These are phyloP conservation scores for Bergia sp. DNA, from an alignment of 92 coral and sea anemone genomes.

Conservation along the genomic window DNA sequence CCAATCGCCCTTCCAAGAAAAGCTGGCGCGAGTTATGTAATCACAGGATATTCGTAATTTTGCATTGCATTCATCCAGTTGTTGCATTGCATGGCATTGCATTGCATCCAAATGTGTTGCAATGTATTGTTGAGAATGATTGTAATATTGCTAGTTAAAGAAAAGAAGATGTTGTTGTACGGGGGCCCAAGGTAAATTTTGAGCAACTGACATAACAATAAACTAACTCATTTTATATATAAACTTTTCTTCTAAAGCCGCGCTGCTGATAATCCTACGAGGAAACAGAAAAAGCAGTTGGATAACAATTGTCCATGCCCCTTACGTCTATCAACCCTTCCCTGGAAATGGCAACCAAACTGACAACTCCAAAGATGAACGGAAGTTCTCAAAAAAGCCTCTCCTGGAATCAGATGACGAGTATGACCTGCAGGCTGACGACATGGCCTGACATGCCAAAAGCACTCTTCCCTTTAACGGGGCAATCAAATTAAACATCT, in stretches of 20 bases:
- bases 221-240: neutral
- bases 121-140: no score
- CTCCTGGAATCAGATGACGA: constrained; percentile 34
- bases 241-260: neutral
- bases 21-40: no score
- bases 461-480: neutral
- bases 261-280: constrained; percentile 7
- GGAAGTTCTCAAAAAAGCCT: constrained; percentile 15
- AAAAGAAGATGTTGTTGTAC: no score
- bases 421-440: constrained; percentile 13
- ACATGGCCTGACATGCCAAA: neutral
- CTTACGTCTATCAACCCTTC: constrained; percentile 24
- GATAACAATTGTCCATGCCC: constrained; percentile 29
- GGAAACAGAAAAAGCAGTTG: constrained; percentile 23
- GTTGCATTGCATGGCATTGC: no score
- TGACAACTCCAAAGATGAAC: constrained; percentile 7
- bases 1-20: no score
- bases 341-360: neutral
- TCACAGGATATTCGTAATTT: no score
- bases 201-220: neutral
- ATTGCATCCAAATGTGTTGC: no score
- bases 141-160: no score
- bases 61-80: no score
- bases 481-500: neutral
- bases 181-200: neutral